Percentiles rank a stretch among this genome's conserved stretches.
These are phyloP conservation scores for Cossypha niveicapilla DNA, from an alignment of 2,797 vertebrate species.

Conservation along the genomic window DNA sequence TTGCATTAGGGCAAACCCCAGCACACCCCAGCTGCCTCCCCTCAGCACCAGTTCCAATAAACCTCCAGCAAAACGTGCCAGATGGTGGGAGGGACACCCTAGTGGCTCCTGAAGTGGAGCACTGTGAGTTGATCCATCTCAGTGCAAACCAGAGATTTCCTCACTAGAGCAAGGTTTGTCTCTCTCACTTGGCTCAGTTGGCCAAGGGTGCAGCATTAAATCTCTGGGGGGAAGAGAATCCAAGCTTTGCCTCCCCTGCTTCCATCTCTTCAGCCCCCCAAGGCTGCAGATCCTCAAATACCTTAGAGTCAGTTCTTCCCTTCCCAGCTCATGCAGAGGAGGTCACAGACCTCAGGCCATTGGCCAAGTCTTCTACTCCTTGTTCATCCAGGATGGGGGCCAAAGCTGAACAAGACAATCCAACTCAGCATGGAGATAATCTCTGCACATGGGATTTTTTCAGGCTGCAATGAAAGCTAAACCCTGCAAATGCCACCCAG, in stretches of 20 bases:
- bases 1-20: background rate
- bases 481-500: constrained; percentile 55
- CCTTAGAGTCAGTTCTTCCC: constrained; percentile 14
- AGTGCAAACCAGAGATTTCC: background rate
- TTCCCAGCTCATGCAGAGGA: constrained; percentile 29
- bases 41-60: background rate
- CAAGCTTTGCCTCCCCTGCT: background rate
- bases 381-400: constrained; percentile 64
- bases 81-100: background rate
- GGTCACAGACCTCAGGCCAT: constrained; percentile 58
- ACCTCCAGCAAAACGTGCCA: background rate
- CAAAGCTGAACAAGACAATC: constrained; percentile 65
- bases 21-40: background rate
- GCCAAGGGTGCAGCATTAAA: background rate
- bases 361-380: constrained; percentile 62
- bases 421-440: constrained; percentile 62
- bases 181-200: background rate
- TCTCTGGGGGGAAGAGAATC: background rate
- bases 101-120: background rate
- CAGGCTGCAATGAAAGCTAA: constrained; percentile 65
- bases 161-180: background rate
- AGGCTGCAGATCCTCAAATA: background rate
- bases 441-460: constrained; percentile 36
- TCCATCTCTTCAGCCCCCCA: background rate
- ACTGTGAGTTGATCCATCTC: background rate